Evolutionary conservation across 2,113 vertebrate genomes (phyloP).

Genomic region (Tyto alba): DNA sequence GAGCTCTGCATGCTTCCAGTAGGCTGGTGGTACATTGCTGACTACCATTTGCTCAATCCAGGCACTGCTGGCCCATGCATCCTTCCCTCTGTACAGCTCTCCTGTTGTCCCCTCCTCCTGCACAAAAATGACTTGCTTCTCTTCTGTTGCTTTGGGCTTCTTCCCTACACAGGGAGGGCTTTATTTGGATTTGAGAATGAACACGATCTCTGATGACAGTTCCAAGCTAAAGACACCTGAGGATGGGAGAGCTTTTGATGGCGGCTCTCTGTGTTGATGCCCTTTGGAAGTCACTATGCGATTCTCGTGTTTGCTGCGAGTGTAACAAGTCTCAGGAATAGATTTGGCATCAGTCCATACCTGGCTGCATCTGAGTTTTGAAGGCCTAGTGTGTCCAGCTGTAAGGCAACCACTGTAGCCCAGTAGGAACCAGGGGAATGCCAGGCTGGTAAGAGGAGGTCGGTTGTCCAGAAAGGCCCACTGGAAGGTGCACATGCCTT

Average conservation of each 20-base stretch:
- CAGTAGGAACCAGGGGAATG: background rate
- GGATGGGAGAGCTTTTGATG: background rate
- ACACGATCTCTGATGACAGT: background rate
- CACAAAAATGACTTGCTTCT: background rate
- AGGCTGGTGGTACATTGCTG: background rate
- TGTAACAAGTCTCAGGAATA: background rate
- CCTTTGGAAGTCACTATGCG: background rate
- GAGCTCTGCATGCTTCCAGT: background rate
- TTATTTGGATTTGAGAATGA: background rate
- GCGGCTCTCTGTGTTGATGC: background rate
- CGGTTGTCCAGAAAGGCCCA: background rate
- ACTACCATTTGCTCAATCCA: background rate
- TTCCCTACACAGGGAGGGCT: background rate
- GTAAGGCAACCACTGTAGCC: background rate
- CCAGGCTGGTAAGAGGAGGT: background rate
- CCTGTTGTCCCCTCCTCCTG: background rate
- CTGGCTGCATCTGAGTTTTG: background rate
- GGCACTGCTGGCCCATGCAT: background rate
- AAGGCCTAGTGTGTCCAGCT: background rate
- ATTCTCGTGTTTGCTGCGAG: background rate
- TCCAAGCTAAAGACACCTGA: background rate
- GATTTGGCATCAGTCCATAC: background rate
- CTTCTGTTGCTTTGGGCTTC: background rate
- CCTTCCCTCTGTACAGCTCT: background rate
- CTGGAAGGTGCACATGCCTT: background rate